Conservation (phyloP, 2,797 vertebrate species). For the Nyctibius grandis region DNA sequence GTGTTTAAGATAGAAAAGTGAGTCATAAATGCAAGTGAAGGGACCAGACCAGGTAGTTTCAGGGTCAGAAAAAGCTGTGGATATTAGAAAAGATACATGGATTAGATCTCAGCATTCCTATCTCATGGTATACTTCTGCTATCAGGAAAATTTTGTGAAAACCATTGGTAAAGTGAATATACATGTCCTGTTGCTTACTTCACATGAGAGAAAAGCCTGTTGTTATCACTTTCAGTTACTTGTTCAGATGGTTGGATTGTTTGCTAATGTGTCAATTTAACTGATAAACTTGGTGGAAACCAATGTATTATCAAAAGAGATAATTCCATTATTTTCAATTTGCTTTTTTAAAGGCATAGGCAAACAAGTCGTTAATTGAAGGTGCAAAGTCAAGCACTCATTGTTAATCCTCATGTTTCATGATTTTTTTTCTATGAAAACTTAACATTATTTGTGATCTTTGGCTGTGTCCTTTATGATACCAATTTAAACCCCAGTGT, state of each 20-base stretch:
- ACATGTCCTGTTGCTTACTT: background rate
- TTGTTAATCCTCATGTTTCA: background rate
- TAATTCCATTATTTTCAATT: background rate
- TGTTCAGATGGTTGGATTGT: background rate
- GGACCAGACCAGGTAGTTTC: background rate
- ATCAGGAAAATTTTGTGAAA: background rate
- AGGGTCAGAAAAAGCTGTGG: background rate
- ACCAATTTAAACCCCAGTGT: background rate
- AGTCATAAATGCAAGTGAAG: background rate
- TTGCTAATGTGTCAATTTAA: background rate
- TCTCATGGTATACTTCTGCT: background rate
- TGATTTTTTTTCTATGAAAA: background rate
- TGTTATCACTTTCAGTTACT: background rate
- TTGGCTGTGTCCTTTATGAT: background rate
- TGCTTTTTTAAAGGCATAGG: background rate
- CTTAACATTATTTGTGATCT: background rate
- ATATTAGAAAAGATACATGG: background rate
- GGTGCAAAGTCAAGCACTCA: background rate
- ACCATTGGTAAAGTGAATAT: background rate
- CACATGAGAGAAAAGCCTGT: background rate
- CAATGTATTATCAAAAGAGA: background rate
- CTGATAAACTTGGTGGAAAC: background rate
- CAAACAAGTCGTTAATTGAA: background rate
- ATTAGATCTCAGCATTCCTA: background rate
- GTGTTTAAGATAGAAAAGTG: background rate